phyloP scores from a whole-genome alignment of 2,113 vertebrate species.

The Sclerurus mexicanus region DNA sequence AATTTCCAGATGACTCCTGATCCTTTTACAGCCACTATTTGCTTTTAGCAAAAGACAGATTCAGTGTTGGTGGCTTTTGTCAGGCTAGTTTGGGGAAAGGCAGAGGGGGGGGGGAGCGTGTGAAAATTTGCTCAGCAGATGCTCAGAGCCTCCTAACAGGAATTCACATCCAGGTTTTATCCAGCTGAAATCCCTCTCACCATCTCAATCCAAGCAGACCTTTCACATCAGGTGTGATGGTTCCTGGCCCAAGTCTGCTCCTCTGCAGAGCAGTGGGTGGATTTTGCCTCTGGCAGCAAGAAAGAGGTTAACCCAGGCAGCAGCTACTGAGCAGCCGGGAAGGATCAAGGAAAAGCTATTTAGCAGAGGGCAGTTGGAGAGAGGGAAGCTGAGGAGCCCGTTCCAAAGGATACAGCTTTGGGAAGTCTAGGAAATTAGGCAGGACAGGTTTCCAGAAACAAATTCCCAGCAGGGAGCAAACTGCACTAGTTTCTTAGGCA shows the following conservation, averaged over 20 bases:
- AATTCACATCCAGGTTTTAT: neutral
- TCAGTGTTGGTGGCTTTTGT: neutral
- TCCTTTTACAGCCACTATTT: neutral
- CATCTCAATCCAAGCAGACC: neutral
- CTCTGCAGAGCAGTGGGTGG: neutral
- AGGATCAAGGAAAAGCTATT: neutral
- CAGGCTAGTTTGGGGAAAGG: neutral
- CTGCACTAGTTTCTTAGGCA: conserved; percentile 6
- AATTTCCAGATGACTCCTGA: neutral
- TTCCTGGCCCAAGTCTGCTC: neutral
- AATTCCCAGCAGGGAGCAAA: conserved; percentile 16
- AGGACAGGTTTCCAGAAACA: conserved; percentile 42
- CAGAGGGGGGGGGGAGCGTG: accelerated
- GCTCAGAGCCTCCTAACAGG: neutral
- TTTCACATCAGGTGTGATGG: neutral
- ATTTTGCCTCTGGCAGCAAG: neutral
- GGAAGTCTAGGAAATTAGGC: conserved; percentile 23
- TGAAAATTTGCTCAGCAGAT: neutral
- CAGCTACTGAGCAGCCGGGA: neutral
- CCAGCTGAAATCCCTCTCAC: neutral
- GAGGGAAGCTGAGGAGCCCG: neutral
- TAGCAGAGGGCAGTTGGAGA: neutral
- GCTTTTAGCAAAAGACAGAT: neutral
- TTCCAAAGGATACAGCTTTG: neutral
- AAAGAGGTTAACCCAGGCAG: neutral